Percentiles rank a stretch among this genome's conserved stretches.
These are phyloP conservation scores for Anabacerthia variegaticeps DNA, from an alignment of 2,797 vertebrate species.

Conservation along the genomic window DNA sequence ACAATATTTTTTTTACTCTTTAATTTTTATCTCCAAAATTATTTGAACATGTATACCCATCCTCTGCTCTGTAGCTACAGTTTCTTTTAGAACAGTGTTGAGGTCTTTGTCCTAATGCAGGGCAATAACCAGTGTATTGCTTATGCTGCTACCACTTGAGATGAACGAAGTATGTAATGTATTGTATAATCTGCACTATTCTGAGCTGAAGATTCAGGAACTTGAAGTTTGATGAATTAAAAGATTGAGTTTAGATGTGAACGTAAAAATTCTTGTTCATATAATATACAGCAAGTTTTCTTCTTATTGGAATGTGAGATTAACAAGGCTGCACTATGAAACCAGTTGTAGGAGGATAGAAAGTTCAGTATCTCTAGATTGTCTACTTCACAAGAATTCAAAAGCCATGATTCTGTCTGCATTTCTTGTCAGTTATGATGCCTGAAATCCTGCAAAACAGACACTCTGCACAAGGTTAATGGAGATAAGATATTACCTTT, in stretches of 20 bases:
- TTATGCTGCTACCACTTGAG: neutral
- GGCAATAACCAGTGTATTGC: neutral
- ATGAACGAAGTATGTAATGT: neutral
- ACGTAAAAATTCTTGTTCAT: neutral
- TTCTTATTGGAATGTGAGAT: neutral
- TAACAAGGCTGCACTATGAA: neutral
- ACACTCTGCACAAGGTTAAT: too few species aligned
- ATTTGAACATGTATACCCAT: neutral
- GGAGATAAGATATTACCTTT: too few species aligned
- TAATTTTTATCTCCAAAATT: neutral
- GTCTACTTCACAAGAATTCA: neutral
- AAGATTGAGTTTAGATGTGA: neutral
- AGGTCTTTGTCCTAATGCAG: neutral
- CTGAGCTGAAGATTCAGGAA: neutral
- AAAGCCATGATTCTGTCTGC: neutral
- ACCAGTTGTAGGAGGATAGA: neutral
- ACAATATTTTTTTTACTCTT: neutral
- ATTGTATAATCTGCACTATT: neutral
- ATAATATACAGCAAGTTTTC: neutral
- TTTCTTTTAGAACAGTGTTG: neutral
- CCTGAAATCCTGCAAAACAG: too few species aligned
- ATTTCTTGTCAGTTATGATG: neutral
- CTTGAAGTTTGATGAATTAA: neutral
- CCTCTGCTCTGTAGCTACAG: neutral
- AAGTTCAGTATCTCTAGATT: neutral